These are phyloP conservation scores for Torymus tubicola DNA, from an alignment of 2,888 invertebrate genomes.

Conservation along the genomic window DNA sequence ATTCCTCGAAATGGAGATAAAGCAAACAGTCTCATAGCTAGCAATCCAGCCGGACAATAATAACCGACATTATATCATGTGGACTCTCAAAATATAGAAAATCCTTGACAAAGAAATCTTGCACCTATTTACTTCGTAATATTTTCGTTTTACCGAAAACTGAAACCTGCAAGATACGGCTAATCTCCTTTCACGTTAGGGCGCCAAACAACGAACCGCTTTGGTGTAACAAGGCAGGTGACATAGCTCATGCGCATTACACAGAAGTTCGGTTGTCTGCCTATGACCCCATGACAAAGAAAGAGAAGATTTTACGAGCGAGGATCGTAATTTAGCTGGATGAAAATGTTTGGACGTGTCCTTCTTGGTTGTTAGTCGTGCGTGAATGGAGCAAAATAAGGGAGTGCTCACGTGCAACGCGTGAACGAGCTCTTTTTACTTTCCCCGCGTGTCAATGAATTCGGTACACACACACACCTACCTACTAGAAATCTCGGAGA, in stretches of 20 bases:
- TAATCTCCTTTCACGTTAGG: slow-evolving; percentile 34
- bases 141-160: slow-evolving; percentile 13
- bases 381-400: slow-evolving; percentile 20
- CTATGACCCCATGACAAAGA: slow-evolving; percentile 1
- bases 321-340: slow-evolving; percentile 34
- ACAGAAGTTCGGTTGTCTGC: not conserved
- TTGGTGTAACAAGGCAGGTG: slow-evolving; percentile 28
- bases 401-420: not conserved
- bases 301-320: not conserved
- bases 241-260: slow-evolving; percentile 12
- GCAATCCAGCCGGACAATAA: slow-evolving; percentile 6
- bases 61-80: not conserved
- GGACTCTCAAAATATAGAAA: slow-evolving; percentile 20
- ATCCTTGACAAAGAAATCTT: not conserved
- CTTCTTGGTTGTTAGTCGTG: slow-evolving; percentile 9
- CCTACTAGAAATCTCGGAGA: no score
- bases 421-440: no score
- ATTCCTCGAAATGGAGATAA: not conserved
- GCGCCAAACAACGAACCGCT: slow-evolving; percentile 3
- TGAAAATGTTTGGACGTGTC: slow-evolving; percentile 38
- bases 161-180: slow-evolving; percentile 31
- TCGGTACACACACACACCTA: no score
- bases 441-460: no score
- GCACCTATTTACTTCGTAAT: not conserved
- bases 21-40: not conserved